Evolutionary conservation across 1,140 invertebrate genomes (phyloP), one percentile per base, ranked within the genome.

Genomic region (Lethrus apterus): DNA sequence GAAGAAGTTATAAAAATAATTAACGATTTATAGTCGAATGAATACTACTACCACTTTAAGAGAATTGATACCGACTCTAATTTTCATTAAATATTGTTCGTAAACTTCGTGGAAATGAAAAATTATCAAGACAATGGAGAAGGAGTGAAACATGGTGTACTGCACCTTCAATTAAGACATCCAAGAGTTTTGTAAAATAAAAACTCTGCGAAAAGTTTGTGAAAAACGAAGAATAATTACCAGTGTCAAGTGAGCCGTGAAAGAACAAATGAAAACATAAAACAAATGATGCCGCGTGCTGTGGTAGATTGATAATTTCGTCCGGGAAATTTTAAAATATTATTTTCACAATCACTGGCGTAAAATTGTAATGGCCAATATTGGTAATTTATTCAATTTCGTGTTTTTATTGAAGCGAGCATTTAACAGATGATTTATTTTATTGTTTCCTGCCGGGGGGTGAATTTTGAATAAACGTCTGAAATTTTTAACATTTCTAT

Each of bases 191-290:
- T 49, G 38, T 40, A 48, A 57, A 54, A 55, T 38, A 54, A 52
- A 55, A 57, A 50, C 44, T 21, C 7, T 14, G 31, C 2, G 31
- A 17, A 33, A 33, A 26, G 52, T 50, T 38, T 19, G 41, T 19
- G 26, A 46, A 53, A 56, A 59, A 61, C 48, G 59, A 61, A 61
- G 59, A 61, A 61, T 61, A 61, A 61, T 61, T 61, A 58, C 57
- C 48, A 30, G 49, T 57, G 55, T 59, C 57, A 59, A 62, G 52
- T 58, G 59, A 52, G 42, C 56, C 49, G 54, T 55, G 56, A 59
- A 62, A 56, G 55, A 62, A 58, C 59, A 59, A 62, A 62, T 62
- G 59, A 59, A 62, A 62, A 62, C 56, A 62, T 62, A 59, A 59
- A 62, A 59, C 54, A 62, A 62, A 62, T 62, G 56, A 59, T 59